phyloP scores from a whole-genome alignment of 2,113 vertebrate genomes.

The Proterorhinus semilunaris region DNA sequence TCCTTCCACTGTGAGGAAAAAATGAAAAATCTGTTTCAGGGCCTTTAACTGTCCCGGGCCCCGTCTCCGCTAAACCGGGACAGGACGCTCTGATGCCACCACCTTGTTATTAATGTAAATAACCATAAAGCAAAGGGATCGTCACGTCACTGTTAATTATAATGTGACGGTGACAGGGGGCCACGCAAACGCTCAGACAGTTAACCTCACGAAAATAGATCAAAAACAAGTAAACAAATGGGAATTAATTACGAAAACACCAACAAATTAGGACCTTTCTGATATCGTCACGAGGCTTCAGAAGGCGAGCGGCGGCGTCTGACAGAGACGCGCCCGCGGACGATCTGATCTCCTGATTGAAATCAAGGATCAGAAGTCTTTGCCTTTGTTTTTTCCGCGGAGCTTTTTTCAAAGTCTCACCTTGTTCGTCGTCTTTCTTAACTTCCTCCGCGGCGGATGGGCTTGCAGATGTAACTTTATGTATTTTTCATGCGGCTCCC shows the following conservation, averaged over 20 bases:
- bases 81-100: neutral
- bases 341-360: slow-evolving; percentile 2
- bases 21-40: too few relatives aligned
- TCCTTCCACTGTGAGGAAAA: too few relatives aligned
- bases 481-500: slow-evolving; percentile 54
- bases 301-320: neutral
- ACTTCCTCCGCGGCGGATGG: slow-evolving; percentile 16
- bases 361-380: slow-evolving; percentile 11
- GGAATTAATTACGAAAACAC: neutral
- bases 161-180: neutral
- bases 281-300: neutral
- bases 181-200: neutral
- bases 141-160: neutral
- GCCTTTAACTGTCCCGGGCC: too few relatives aligned
- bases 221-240: slow-evolving; percentile 3
- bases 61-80: neutral
- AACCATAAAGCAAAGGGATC: neutral
- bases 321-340: neutral
- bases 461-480: slow-evolving; percentile 52
- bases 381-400: slow-evolving; percentile 4
- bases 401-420: slow-evolving; percentile 22
- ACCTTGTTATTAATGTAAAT: neutral
- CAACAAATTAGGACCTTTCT: neutral
- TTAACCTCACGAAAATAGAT: slow-evolving; percentile 7
- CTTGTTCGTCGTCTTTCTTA: slow-evolving; percentile 15